Conservation (phyloP, 2,797 vertebrate genomes). For the Somateria mollissima region DNA sequence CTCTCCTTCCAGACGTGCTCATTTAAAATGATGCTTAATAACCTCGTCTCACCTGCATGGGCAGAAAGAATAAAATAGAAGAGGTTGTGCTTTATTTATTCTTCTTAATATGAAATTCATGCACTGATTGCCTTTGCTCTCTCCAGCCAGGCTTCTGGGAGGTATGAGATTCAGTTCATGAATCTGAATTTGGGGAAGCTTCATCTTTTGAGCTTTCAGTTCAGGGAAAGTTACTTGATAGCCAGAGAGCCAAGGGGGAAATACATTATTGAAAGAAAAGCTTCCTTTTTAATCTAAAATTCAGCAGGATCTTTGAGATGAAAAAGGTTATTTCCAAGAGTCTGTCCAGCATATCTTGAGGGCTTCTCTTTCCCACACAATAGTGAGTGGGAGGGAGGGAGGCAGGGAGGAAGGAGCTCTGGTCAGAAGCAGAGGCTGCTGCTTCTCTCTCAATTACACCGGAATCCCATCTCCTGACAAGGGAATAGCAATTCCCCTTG, state of each 20-base stretch:
- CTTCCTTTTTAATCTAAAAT: conserved; percentile 76
- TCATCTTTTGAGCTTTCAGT: conserved; percentile 57
- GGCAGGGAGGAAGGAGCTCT: not conserved
- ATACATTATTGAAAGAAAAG: conserved; percentile 74
- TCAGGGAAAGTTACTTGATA: conserved; percentile 49
- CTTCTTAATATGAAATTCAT: conserved; percentile 73
- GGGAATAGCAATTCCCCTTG: conserved; percentile 30
- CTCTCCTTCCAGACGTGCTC: not conserved
- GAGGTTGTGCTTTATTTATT: conserved; percentile 68
- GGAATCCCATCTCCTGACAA: conserved; percentile 21
- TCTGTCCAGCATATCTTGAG: conserved; percentile 50
- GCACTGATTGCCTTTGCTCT: conserved; percentile 65
- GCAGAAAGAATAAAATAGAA: conserved; percentile 31
- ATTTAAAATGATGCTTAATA: conserved; percentile 5
- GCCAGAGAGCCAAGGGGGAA: conserved; percentile 67
- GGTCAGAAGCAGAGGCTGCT: not conserved
- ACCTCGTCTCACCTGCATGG: conserved; percentile 1
- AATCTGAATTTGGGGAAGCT: conserved; percentile 64
- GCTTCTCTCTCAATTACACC: conserved; percentile 35
- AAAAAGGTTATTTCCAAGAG: conserved; percentile 61
- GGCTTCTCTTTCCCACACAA: conserved; percentile 11
- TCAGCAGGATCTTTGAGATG: conserved; percentile 65
- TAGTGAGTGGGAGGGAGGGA: not conserved
- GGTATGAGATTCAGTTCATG: conserved; percentile 59
- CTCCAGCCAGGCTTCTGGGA: conserved; percentile 60